Evolutionary conservation across 2,797 vertebrate species (phyloP).

Genomic region (Remorina albescens): DNA sequence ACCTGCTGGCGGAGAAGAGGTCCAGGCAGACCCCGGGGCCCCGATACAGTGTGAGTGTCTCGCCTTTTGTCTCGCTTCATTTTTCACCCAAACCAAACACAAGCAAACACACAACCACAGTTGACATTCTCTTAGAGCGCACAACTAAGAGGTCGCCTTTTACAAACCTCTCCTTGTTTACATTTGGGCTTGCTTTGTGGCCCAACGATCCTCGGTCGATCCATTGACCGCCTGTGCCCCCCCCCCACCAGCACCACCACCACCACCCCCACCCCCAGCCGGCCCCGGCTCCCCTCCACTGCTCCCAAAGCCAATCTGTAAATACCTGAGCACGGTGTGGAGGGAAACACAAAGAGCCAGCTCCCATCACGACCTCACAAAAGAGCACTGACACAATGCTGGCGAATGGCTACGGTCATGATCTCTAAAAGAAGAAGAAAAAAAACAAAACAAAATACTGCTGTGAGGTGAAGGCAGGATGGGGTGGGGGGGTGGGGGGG

Average conservation of each 20-base stretch:
- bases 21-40: conserved; percentile 88
- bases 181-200: conserved; percentile 76
- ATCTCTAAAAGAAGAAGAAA: conserved; percentile 38
- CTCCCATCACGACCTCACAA: conserved; percentile 69
- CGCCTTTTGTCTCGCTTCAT: conserved; percentile 56
- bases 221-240: conserved; percentile 63
- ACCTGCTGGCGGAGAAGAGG: conserved; percentile 94
- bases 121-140: conserved; percentile 76
- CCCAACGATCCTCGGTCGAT: conserved; percentile 63
- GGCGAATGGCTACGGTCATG: conserved; percentile 47
- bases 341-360: conserved; percentile 66
- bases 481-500: conserved; percentile 35
- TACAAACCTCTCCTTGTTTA: conserved; percentile 77
- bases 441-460: too few relatives aligned
- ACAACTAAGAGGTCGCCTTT: conserved; percentile 66
- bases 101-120: conserved; percentile 68
- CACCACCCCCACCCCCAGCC: neutral
- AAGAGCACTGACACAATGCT: conserved; percentile 76
- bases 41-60: conserved; percentile 87
- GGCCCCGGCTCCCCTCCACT: conserved; percentile 56
- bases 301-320: conserved; percentile 76
- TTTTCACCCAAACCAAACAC: conserved; percentile 74
- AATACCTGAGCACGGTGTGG: conserved; percentile 75
- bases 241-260: neutral
- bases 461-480: conserved; percentile 24